These are phyloP conservation scores for Gobionotothen gibberifrons DNA, from an alignment of 2,797 vertebrate species.

Conservation along the genomic window DNA sequence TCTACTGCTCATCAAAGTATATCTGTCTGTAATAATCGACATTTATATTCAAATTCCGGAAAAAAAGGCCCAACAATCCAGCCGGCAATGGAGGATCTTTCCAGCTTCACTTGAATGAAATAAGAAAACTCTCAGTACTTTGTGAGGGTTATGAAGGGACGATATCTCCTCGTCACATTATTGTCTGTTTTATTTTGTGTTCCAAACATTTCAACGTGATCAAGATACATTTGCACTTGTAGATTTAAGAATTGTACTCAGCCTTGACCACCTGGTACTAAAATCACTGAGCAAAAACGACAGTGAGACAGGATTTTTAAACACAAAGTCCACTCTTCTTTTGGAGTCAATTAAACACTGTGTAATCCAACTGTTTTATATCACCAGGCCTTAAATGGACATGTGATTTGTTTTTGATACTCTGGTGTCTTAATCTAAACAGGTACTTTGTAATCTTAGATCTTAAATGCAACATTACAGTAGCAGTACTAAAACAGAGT, in stretches of 20 bases:
- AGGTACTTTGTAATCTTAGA: constrained; percentile 60
- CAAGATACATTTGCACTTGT: constrained; percentile 52
- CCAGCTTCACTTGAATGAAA: neutral
- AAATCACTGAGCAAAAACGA: constrained; percentile 25
- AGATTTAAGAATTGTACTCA: constrained; percentile 23
- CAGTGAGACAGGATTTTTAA: constrained; percentile 14
- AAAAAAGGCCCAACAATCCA: constrained; percentile 7
- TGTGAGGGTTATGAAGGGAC: constrained; percentile 54
- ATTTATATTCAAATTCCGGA: constrained; percentile 1
- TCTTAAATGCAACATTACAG: constrained; percentile 34
- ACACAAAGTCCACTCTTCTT: constrained; percentile 37
- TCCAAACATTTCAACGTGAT: constrained; percentile 47
- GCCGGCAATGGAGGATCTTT: neutral
- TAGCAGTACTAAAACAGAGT: constrained; percentile 14
- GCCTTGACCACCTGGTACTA: constrained; percentile 42
- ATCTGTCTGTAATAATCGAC: neutral
- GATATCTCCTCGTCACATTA: neutral
- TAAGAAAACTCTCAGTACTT: neutral
- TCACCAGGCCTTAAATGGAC: constrained; percentile 72
- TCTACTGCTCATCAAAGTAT: neutral
- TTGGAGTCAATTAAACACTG: constrained; percentile 35
- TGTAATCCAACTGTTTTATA: constrained; percentile 43
- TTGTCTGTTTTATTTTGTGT: neutral
- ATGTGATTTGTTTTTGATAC: constrained; percentile 66
- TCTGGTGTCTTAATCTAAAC: constrained; percentile 61